Base-by-base conservation (phyloP, 2,888 invertebrate genomes). In the Cheilosia soror region DNA sequence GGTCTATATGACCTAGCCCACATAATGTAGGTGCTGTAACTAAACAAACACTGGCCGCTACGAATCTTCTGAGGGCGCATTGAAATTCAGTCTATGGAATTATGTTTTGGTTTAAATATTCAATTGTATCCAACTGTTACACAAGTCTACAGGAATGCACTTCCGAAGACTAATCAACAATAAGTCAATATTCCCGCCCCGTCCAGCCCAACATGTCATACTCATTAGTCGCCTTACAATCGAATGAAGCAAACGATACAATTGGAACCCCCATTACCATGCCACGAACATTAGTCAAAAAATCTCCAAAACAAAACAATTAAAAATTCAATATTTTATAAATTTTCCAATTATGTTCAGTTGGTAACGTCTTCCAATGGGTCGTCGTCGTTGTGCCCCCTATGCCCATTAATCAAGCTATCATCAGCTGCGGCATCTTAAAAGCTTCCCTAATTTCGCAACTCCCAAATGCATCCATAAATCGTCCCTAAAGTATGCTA, bases 391-490 rank as follows among this genome's bases (percentile, higher is more conserved):
- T 49, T 55, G n/a, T 55, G 62, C 27, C 63, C n/a, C 40, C 20
- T 5, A 13, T 1, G 29, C 20, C 37, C 51, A 72, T 69, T 69
- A 69, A 76, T 81, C 81, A 81, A 69, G 27, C 47, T 40, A 57
- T 76, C 81, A 69, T 57, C 76, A 31, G 63, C 9, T 5, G 76
- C 81, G 81, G 81, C 57, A 76, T 51, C 49, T 63, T 51, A 60
- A 57, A 40, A 63, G 62, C 55, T 31, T 53, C 7, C 55, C 55
- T 44, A 69, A 69, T 76, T 81, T 81, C 49, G 81, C 81, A 76
- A 81, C 40, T 42, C 0, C 40, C 55, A 37, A 55, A 37, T 53
- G 65, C 66, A 65, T 66, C 42, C n/a, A 15, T 71, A n/a, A 71
- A 42, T 25, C 37, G 42, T 33, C 11, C 58, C 31, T 13, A 71